Conservation (phyloP, 2,113 vertebrate species). For the Protomyctophum bolini region DNA sequence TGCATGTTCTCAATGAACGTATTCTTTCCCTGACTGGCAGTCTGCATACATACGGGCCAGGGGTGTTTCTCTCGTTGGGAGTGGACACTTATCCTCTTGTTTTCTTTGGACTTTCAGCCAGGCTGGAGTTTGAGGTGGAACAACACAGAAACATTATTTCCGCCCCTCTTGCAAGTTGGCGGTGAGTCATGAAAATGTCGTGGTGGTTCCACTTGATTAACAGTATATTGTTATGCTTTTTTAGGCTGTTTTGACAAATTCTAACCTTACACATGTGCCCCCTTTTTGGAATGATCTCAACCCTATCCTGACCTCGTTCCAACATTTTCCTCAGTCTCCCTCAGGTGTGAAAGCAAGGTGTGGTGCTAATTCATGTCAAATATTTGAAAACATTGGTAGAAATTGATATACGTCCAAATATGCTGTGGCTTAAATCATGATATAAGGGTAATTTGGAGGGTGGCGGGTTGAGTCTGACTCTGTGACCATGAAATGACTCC, state of each 20-base stretch:
- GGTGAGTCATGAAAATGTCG: slow-evolving; percentile 58
- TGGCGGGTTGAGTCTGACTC: slow-evolving; percentile 73
- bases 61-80: slow-evolving; percentile 39
- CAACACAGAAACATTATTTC: slow-evolving; percentile 40
- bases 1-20: slow-evolving; percentile 24
- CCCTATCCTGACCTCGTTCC: slow-evolving; percentile 15
- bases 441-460: slow-evolving; percentile 69
- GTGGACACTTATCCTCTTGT: slow-evolving; percentile 40
- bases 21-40: slow-evolving; percentile 32
- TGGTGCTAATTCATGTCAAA: slow-evolving; percentile 41
- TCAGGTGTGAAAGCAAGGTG: slow-evolving; percentile 35
- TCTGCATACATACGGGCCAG: slow-evolving; percentile 7
- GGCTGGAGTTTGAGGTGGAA: slow-evolving; percentile 45
- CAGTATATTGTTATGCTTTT: slow-evolving; percentile 37
- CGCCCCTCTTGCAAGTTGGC: slow-evolving; percentile 40
- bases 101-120: slow-evolving; percentile 56
- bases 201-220: slow-evolving; percentile 49
- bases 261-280: slow-evolving; percentile 29
- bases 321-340: slow-evolving; percentile 17
- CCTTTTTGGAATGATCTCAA: slow-evolving; percentile 24
- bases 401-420: slow-evolving; percentile 62
- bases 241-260: slow-evolving; percentile 40
- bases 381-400: slow-evolving; percentile 54
- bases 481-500: slow-evolving; percentile 80
- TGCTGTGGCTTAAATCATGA: slow-evolving; percentile 68